Conservation (phyloP, 2,888 invertebrate genomes). For the Oasisia sp. region DNA sequence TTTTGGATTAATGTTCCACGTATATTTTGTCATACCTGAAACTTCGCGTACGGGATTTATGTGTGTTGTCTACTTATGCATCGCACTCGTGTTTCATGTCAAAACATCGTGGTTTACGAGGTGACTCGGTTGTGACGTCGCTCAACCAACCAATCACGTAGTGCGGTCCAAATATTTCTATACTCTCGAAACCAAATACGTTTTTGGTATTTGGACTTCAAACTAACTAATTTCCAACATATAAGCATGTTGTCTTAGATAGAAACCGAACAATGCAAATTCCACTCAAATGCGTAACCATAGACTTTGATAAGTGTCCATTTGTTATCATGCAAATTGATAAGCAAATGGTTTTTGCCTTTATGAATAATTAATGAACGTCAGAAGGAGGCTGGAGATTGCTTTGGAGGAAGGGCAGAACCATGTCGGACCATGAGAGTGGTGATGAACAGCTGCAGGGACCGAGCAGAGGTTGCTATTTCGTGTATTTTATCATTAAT, state of each 20-base stretch:
- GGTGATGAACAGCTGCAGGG: constrained; percentile 65
- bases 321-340: background rate
- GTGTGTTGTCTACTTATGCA: background rate
- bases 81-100: constrained; percentile 3
- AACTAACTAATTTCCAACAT: background rate
- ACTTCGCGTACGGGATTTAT: background rate
- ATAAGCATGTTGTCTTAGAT: background rate
- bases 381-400: constrained; percentile 59
- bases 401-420: constrained; percentile 62
- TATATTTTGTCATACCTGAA: background rate
- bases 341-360: background rate
- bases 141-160: constrained; percentile 12
- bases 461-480: constrained; percentile 57
- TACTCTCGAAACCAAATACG: background rate
- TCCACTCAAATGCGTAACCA: background rate
- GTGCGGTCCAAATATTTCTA: background rate
- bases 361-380: constrained; percentile 62
- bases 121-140: constrained; percentile 3
- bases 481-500: constrained; percentile 3
- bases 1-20: background rate
- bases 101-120: constrained; percentile 5
- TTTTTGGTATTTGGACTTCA: background rate
- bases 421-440: constrained; percentile 67
- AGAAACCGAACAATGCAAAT: background rate
- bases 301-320: background rate